Conservation (phyloP, 2,888 invertebrate genomes). For the Oegoconia quadripuncta region DNA sequence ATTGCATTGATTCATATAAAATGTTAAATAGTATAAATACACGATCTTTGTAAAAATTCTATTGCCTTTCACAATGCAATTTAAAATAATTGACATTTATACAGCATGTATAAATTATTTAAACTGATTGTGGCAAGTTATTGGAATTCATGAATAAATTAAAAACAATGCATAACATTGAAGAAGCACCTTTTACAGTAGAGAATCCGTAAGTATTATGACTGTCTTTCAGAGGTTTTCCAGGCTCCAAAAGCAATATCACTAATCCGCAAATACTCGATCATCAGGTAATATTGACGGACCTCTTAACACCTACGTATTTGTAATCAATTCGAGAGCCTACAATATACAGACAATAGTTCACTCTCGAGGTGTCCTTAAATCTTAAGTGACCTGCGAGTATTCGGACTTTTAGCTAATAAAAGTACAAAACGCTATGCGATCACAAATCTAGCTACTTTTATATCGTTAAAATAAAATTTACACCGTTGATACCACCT, state of each 20-base stretch:
- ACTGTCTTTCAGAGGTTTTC: constrained; percentile 29
- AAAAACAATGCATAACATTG: constrained; percentile 10
- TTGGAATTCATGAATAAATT: constrained; percentile 16
- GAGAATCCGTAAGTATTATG: constrained; percentile 14
- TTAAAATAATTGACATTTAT: constrained; percentile 7
- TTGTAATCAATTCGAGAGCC: not conserved
- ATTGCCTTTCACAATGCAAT: too few relatives aligned
- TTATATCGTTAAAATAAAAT: constrained; percentile 67
- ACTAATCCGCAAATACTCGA: constrained; percentile 1
- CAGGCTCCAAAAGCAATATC: constrained; percentile 42
- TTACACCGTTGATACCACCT: constrained; percentile 68
- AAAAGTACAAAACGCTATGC: constrained; percentile 72
- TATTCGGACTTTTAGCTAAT: constrained; percentile 27
- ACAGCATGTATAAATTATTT: constrained; percentile 8
- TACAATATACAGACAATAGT: not conserved
- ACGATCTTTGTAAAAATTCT: not conserved
- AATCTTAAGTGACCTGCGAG: constrained; percentile 23
- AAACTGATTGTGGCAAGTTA: constrained; percentile 29
- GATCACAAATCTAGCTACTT: constrained; percentile 70
- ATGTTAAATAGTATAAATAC: not conserved
- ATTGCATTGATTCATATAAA: not conserved
- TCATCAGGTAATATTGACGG: not conserved
- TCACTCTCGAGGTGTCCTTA: not conserved
- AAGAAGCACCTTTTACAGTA: constrained; percentile 20
- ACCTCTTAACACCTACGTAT: not conserved